Evolutionary conservation across 2,113 vertebrate species (phyloP).

Genomic region (Catharus minimus): DNA sequence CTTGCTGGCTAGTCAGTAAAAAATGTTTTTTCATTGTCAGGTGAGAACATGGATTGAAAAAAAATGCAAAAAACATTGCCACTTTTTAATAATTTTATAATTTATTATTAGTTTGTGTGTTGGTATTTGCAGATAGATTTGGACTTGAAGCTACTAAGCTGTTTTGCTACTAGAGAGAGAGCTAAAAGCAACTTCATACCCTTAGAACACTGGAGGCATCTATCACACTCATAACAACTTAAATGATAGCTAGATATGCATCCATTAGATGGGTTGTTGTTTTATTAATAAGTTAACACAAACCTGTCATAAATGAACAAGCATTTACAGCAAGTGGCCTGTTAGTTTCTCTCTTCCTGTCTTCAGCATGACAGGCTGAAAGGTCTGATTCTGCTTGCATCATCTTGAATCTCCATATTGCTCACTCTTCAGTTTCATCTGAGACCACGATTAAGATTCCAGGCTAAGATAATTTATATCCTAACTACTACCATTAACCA

Average conservation of each 20-base stretch:
- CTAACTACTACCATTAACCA: background rate
- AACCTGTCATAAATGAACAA: background rate
- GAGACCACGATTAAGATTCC: conserved; percentile 15
- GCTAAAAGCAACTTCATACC: background rate
- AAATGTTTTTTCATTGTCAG: background rate
- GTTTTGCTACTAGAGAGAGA: background rate
- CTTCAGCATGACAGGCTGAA: background rate
- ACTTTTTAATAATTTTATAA: background rate
- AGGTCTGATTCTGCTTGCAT: conserved; percentile 3
- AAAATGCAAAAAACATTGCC: background rate
- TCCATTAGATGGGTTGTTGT: background rate
- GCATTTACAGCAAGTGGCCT: background rate
- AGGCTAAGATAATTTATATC: background rate
- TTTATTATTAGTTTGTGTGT: background rate
- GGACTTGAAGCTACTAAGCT: background rate
- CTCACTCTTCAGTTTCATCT: conserved; percentile 18
- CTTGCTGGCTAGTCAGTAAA: background rate
- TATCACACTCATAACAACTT: background rate
- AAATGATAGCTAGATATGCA: background rate
- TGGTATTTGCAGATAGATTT: background rate
- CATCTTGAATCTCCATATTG: conserved; percentile 16
- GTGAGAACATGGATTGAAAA: background rate
- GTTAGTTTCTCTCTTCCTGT: background rate
- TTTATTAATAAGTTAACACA: conserved; percentile 23
- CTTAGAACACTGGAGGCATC: background rate